phyloP scores from a whole-genome alignment of 2,888 invertebrate genomes.

The Baccha elongata region DNA sequence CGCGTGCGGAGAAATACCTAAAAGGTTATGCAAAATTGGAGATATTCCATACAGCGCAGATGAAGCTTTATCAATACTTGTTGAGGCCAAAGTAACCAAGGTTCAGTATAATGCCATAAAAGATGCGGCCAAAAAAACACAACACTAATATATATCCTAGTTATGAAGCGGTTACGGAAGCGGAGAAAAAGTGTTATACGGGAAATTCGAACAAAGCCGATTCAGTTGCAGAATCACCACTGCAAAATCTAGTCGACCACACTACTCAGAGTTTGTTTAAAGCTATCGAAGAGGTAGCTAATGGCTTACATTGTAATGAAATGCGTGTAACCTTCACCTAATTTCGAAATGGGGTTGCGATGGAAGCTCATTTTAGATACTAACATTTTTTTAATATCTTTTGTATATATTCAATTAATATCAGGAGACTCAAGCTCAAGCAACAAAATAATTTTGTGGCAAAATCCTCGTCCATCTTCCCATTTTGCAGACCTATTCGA shows the following conservation, averaged over 20 bases:
- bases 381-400: not conserved
- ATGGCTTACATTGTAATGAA: not conserved
- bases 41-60: not conserved
- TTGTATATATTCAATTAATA: not conserved
- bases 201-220: not conserved
- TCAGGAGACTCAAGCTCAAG: not conserved
- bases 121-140: not conserved
- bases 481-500: constrained; percentile 7
- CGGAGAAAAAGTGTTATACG: constrained; percentile 5
- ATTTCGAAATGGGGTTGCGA: not conserved
- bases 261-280: not conserved
- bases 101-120: not conserved
- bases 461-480: constrained; percentile 14
- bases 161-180: not conserved
- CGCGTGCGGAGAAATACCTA: not conserved
- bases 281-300: not conserved
- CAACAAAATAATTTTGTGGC: not conserved
- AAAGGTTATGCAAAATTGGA: not conserved
- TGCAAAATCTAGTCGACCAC: not conserved
- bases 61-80: constrained; percentile 1
- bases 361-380: not conserved
- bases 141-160: not conserved
- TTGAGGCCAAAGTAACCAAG: constrained; percentile 3
- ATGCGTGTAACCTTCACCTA: not conserved
- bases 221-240: constrained; percentile 1